phyloP scores from a whole-genome alignment of 2,888 invertebrate species.

The Petrolisthes manimaculis region DNA sequence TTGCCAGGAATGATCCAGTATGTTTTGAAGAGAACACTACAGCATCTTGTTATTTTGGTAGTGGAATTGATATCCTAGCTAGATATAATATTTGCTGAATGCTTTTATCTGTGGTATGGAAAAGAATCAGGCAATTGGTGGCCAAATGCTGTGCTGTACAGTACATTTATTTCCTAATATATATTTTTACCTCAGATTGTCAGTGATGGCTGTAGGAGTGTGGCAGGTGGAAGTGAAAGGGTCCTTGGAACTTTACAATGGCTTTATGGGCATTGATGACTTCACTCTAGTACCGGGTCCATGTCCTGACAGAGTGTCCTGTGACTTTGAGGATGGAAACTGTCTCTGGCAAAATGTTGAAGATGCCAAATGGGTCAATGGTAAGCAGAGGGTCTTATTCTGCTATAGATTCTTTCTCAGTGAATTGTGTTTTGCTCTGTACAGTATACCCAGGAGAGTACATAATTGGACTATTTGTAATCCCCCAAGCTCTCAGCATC shows the following conservation, averaged over 20 bases:
- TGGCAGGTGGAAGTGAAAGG: conserved; percentile 45
- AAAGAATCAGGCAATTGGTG: too few species aligned
- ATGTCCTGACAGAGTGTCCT: conserved; percentile 44
- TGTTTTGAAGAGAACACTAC: too few species aligned
- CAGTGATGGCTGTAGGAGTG: conserved; percentile 25
- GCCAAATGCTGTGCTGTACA: too few species aligned
- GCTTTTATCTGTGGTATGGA: too few species aligned
- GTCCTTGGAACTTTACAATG: not conserved
- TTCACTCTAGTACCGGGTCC: conserved; percentile 14
- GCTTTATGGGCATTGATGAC: conserved; percentile 54
- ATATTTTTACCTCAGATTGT: conserved; percentile 19
- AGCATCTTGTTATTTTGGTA: not conserved
- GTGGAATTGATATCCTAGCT: not conserved
- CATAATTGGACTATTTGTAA: too few species aligned
- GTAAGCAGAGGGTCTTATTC: conserved; percentile 7
- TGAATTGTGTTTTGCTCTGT: too few species aligned
- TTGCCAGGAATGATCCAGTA: too few species aligned
- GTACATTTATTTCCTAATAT: too few species aligned
- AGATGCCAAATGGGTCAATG: conserved; percentile 21
- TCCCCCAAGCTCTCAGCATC: too few species aligned
- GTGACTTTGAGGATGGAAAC: conserved; percentile 53
- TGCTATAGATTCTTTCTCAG: not conserved
- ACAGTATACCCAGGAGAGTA: too few species aligned
- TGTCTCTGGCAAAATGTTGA: conserved; percentile 51
- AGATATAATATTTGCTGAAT: too few species aligned